Conservation (phyloP, 2,113 vertebrate species). For the Himantopus leucocephalus region DNA sequence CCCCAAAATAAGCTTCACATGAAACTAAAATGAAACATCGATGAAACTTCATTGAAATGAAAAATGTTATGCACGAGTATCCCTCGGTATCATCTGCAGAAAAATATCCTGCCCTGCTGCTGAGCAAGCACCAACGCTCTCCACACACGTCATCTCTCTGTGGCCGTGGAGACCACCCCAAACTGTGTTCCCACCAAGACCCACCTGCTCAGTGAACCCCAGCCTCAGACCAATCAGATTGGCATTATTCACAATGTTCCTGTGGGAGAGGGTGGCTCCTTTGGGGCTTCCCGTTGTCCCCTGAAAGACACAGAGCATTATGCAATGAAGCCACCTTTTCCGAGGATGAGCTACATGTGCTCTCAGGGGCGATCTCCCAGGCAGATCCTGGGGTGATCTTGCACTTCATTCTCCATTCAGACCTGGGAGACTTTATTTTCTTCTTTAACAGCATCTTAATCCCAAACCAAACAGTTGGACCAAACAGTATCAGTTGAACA, state of each 20-base stretch:
- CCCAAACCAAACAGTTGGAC: not conserved
- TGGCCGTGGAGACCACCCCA: not conserved
- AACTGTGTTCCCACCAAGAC: not conserved
- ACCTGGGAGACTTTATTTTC: not conserved
- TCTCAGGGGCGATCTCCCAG: not conserved
- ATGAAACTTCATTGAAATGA: not conserved
- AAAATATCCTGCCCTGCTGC: not conserved
- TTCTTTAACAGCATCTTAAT: not conserved
- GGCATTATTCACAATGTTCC: conserved; percentile 92
- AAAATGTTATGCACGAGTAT: not conserved
- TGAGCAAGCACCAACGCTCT: not conserved
- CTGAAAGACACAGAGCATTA: conserved; percentile 68
- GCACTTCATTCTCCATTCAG: not conserved
- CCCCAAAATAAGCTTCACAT: not conserved
- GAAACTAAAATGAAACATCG: not conserved
- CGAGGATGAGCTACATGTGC: fast-evolving
- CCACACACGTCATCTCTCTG: fast-evolving
- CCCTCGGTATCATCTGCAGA: not conserved
- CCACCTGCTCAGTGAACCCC: conserved; percentile 77
- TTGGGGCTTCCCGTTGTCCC: conserved; percentile 93
- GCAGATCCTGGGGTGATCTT: not conserved
- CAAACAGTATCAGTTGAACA: not conserved
- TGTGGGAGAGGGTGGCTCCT: conserved; percentile 88
- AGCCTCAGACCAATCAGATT: conserved; percentile 76
- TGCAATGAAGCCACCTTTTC: not conserved